Percentiles rank a stretch among this genome's conserved stretches.
Evolutionary conservation across 2,888 invertebrate species (phyloP).

Genomic region (Drosophila prostipennis): DNA sequence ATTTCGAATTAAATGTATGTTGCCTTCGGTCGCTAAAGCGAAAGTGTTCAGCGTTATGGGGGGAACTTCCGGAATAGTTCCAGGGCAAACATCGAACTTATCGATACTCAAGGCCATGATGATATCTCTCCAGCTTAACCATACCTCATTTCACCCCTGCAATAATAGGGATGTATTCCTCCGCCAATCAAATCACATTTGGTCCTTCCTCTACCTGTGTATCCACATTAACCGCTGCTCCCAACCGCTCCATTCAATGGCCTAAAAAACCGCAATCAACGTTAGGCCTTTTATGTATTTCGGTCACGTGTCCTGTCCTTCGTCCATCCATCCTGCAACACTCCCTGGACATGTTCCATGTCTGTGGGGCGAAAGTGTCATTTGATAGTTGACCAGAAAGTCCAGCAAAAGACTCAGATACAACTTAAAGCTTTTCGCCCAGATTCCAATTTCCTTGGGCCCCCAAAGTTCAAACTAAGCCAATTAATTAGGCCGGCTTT

Average conservation of each 20-base stretch:
- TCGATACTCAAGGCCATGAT: constrained; percentile 8
- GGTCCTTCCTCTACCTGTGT: constrained; percentile 22
- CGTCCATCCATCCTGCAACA: not conserved
- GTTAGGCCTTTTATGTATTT: constrained; percentile 69
- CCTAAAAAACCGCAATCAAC: constrained; percentile 69
- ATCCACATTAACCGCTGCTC: constrained; percentile 1
- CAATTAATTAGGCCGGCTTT: constrained; percentile 70
- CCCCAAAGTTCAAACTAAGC: constrained; percentile 65
- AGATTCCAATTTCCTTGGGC: constrained; percentile 22
- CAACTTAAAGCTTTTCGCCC: constrained; percentile 52
- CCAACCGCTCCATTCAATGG: constrained; percentile 16
- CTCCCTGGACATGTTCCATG: constrained; percentile 10
- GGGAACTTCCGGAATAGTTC: not conserved
- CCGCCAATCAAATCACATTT: constrained; percentile 26
- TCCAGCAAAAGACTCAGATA: constrained; percentile 10
- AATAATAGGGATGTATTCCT: constrained; percentile 6
- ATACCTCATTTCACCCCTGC: constrained; percentile 3
- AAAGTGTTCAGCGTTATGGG: constrained; percentile 16
- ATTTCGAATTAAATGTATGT: constrained; percentile 73
- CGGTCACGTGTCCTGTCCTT: constrained; percentile 60
- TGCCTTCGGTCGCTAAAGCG: constrained; percentile 14
- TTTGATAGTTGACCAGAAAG: constrained; percentile 60
- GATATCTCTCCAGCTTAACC: constrained; percentile 3
- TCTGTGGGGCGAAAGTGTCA: constrained; percentile 66
- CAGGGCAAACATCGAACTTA: not conserved